Evolutionary conservation across 2,888 invertebrate species (phyloP).

Genomic region (Galerucella nymphaeae): DNA sequence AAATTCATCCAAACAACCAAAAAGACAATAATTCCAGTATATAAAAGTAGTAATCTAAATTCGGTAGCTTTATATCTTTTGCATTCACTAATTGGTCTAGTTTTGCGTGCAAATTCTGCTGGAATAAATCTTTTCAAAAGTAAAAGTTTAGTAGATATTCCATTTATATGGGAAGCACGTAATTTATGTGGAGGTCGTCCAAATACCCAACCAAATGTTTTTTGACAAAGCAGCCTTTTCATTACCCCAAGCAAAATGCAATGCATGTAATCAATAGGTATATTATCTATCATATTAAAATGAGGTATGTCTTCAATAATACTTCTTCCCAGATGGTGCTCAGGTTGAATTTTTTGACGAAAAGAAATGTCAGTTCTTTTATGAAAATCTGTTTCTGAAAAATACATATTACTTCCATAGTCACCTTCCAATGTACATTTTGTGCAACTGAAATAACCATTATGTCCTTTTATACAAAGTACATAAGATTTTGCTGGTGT

Average conservation of each 20-base stretch:
- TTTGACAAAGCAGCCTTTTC: slow-evolving; percentile 27
- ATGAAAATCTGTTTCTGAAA: slow-evolving; percentile 18
- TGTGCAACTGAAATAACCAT: slow-evolving; percentile 32
- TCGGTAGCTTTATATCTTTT: slow-evolving; percentile 40
- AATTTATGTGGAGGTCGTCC: slow-evolving; percentile 37
- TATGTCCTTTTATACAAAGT: slow-evolving; percentile 36
- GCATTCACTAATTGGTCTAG: slow-evolving; percentile 32
- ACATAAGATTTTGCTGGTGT: slow-evolving; percentile 39
- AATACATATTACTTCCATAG: slow-evolving; percentile 26
- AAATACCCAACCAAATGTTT: slow-evolving; percentile 33
- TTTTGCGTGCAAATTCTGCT: slow-evolving; percentile 36
- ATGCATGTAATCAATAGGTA: slow-evolving; percentile 33
- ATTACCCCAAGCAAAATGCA: background rate
- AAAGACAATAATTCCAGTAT: slow-evolving; percentile 35
- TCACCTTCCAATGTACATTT: slow-evolving; percentile 32
- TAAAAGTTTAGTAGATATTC: slow-evolving; percentile 9
- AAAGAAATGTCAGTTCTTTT: slow-evolving; percentile 28
- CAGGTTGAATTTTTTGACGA: slow-evolving; percentile 22
- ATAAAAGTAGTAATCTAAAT: slow-evolving; percentile 35
- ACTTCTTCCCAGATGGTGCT: slow-evolving; percentile 24
- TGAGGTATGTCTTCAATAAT: slow-evolving; percentile 27
- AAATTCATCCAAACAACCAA: too few species aligned
- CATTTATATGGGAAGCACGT: slow-evolving; percentile 18
- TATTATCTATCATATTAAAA: slow-evolving; percentile 30
- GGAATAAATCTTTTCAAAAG: slow-evolving; percentile 36